Evolutionary conservation across 2,113 vertebrate species (phyloP).

Genomic region (Phoenicopterus ruber): DNA sequence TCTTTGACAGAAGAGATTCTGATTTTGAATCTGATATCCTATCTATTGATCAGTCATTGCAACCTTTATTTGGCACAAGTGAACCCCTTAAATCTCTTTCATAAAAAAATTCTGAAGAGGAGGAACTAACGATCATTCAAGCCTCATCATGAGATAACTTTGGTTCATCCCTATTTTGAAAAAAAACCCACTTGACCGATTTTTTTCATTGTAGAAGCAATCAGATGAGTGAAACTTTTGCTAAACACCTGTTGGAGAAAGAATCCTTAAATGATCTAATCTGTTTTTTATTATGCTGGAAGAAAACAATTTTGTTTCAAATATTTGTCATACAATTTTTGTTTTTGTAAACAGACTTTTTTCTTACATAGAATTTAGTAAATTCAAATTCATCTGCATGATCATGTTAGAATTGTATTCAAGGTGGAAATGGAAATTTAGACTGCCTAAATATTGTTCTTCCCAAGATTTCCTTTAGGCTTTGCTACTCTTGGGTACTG

Average conservation of each 20-base stretch:
- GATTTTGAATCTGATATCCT: not conserved
- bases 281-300: not conserved
- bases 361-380: not conserved
- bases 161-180: not conserved
- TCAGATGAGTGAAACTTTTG: not conserved
- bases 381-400: not conserved
- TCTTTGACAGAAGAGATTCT: not conserved
- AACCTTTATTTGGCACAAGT: constrained; percentile 27
- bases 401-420: not conserved
- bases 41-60: constrained; percentile 5
- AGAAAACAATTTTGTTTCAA: not conserved
- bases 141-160: not conserved
- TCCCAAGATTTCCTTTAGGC: not conserved
- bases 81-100: not conserved
- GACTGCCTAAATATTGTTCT: not conserved
- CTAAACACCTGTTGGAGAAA: not conserved
- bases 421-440: not conserved
- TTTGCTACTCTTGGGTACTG: not conserved
- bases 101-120: not conserved
- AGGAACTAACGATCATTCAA: not conserved
- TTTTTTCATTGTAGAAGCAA: not conserved
- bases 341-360: not conserved
- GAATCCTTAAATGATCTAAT: not conserved
- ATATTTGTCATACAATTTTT: not conserved
- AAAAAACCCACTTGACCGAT: not conserved